Conservation (phyloP, 2,797 vertebrate species). For the Antrozous pallidus region DNA sequence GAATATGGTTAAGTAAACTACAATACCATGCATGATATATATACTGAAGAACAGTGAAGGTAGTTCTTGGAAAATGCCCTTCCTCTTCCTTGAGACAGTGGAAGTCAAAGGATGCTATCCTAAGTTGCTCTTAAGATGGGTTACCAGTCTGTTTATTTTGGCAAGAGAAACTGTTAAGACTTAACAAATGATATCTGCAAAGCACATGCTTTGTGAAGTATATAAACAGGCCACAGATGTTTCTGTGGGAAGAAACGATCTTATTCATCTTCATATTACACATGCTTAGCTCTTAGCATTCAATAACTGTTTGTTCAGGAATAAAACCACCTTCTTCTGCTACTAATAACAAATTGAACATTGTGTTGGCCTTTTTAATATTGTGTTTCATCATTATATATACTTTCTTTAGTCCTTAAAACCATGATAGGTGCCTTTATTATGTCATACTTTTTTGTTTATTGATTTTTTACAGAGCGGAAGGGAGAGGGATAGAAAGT, state of each 20-base stretch:
- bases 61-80: not conserved
- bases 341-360: not conserved
- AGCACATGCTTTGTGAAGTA: slow-evolving; percentile 59
- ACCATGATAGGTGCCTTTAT: not conserved
- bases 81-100: not conserved
- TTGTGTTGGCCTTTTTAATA: not conserved
- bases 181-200: slow-evolving; percentile 67
- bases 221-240: slow-evolving; percentile 61
- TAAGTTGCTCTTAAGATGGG: slow-evolving; percentile 43
- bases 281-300: not conserved
- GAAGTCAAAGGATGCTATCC: slow-evolving; percentile 25
- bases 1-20: not conserved
- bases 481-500: too few relatives aligned
- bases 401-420: not conserved
- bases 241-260: slow-evolving; percentile 41
- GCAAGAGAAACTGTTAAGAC: slow-evolving; percentile 70
- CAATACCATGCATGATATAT: not conserved
- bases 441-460: not conserved
- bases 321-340: not conserved
- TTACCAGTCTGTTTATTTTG: slow-evolving; percentile 67
- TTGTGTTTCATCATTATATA: not conserved
- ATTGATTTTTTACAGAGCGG: too few relatives aligned
- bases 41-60: not conserved
- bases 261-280: slow-evolving; percentile 15
- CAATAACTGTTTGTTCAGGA: not conserved